These are phyloP conservation scores for Solen grandis DNA, from an alignment of 1,140 invertebrate species.

Conservation along the genomic window DNA sequence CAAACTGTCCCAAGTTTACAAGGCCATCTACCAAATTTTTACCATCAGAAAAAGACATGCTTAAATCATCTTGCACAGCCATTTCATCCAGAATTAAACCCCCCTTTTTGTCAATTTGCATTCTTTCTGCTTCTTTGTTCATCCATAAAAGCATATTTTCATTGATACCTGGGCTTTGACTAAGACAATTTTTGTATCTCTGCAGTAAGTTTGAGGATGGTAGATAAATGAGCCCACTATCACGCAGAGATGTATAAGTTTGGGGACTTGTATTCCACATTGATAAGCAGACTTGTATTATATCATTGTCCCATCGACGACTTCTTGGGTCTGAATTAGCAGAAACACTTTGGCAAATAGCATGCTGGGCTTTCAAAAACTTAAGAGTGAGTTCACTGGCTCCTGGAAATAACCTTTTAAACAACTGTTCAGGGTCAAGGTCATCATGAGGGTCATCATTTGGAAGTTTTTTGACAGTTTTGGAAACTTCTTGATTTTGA, in stretches of 20 bases:
- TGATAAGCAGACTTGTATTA: neutral
- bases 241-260: neutral
- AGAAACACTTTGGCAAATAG: neutral
- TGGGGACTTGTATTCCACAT: conserved; percentile 15
- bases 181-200: conserved; percentile 32
- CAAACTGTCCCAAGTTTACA: neutral
- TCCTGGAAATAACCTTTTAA: conserved; percentile 5
- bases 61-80: conserved; percentile 10
- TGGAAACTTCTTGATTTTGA: neutral
- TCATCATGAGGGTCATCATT: neutral
- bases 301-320: conserved; percentile 16
- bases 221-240: neutral
- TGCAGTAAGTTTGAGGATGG: conserved; percentile 4
- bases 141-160: conserved; percentile 19
- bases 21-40: too few species aligned
- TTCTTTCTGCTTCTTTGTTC: conserved; percentile 1
- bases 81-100: conserved; percentile 25
- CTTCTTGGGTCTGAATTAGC: conserved; percentile 1
- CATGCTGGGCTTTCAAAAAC: neutral
- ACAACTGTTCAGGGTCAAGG: neutral
- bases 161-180: conserved; percentile 6
- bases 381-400: conserved; percentile 1
- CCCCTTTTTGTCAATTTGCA: neutral
- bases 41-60: conserved; percentile 15
- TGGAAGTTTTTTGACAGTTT: neutral